Evolutionary conservation across 2,797 vertebrate genomes (phyloP).

Genomic region (Aulostomus chinensis): DNA sequence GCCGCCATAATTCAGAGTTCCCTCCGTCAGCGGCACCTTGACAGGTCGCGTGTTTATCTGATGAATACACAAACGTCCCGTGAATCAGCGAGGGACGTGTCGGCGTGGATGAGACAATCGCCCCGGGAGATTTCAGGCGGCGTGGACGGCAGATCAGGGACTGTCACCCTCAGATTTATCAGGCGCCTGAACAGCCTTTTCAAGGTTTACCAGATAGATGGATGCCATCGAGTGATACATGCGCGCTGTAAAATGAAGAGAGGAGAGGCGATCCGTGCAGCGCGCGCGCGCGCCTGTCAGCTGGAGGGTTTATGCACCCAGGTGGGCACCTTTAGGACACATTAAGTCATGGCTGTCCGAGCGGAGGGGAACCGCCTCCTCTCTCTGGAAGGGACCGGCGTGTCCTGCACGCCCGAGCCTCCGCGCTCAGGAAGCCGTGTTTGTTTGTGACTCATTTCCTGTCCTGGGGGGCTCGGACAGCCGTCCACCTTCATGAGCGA

Average conservation of each 20-base stretch:
- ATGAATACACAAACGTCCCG: slow-evolving; percentile 1
- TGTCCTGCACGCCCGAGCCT: not conserved
- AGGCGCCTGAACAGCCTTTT: slow-evolving; percentile 52
- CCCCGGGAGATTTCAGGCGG: slow-evolving; percentile 65
- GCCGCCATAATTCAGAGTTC: not conserved
- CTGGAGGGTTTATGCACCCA: slow-evolving; percentile 48
- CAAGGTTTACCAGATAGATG: slow-evolving; percentile 70
- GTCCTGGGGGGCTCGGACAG: no score
- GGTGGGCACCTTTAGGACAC: slow-evolving; percentile 53
- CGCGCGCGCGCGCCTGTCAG: slow-evolving; percentile 36
- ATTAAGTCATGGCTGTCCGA: slow-evolving; percentile 43
- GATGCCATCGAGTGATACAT: slow-evolving; percentile 62
- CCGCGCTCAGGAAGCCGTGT: not conserved
- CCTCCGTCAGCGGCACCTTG: not conserved
- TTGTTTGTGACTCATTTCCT: slow-evolving; percentile 1
- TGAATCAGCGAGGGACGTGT: slow-evolving; percentile 40
- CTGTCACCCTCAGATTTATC: slow-evolving; percentile 67
- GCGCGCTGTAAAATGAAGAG: slow-evolving; percentile 57
- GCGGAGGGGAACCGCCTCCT: slow-evolving; percentile 4
- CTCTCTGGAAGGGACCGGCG: not conserved
- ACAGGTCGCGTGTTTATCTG: not conserved
- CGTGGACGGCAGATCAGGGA: slow-evolving; percentile 64
- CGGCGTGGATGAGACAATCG: slow-evolving; percentile 42
- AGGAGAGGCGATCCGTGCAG: slow-evolving; percentile 50
- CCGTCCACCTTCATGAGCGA: no score